phyloP scores from a whole-genome alignment of 2,888 invertebrate genomes.

The Drosophila multiciliata region DNA sequence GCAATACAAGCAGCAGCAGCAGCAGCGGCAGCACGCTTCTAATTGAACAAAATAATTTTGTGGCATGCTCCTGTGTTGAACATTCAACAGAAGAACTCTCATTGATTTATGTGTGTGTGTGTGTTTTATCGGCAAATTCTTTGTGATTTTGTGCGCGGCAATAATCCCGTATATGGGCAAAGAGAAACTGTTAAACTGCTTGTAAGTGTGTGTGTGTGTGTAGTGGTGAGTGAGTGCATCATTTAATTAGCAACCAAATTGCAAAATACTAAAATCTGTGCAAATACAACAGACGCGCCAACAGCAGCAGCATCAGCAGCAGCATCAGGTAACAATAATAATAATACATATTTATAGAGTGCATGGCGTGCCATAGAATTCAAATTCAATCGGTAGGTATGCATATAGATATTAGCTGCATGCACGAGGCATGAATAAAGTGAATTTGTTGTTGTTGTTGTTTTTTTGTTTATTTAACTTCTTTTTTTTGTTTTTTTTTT shows the following conservation, averaged over 20 bases:
- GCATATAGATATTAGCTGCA: not conserved
- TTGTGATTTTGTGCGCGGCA: conserved; percentile 43
- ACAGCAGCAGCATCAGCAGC: conserved; percentile 18
- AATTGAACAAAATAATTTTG: conserved; percentile 57
- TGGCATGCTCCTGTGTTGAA: conserved; percentile 25
- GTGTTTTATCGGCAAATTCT: conserved; percentile 20
- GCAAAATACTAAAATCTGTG: conserved; percentile 30
- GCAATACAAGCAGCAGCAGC: conserved; percentile 2
- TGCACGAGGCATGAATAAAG: conserved; percentile 1
- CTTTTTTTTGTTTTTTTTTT: not conserved
- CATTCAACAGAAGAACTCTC: conserved; percentile 23
- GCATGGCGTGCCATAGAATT: conserved; percentile 48
- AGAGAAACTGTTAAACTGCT: conserved; percentile 19
- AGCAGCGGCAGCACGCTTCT: conserved; percentile 40
- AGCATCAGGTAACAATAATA: conserved; percentile 53
- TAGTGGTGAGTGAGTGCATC: conserved; percentile 30
- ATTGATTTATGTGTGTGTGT: conserved; percentile 38
- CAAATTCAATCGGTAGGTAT: conserved; percentile 26
- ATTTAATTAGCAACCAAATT: conserved; percentile 50
- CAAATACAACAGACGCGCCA: conserved; percentile 20
- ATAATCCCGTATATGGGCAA: conserved; percentile 3
- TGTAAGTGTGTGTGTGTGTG: conserved; percentile 9
- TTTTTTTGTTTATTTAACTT: not conserved
- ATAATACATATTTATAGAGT: conserved; percentile 48
- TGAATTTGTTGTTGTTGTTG: not conserved